Evolutionary conservation across 2,113 vertebrate genomes (phyloP).

Genomic region (Pelecanoides urinatrix): DNA sequence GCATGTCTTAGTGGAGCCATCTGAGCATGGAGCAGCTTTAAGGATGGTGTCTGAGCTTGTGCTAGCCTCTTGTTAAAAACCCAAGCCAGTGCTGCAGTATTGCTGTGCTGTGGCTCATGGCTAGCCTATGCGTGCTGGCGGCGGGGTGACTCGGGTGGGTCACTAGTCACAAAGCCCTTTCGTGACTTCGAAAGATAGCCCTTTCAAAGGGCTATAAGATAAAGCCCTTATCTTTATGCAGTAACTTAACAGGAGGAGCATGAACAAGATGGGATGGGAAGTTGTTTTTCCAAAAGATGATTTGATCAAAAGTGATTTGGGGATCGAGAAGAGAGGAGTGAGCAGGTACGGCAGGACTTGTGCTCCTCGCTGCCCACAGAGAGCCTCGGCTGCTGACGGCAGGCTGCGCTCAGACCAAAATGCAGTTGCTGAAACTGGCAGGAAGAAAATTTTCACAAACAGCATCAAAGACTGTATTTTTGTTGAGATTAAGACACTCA

Average conservation of each 20-base stretch:
- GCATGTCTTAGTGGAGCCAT: rapidly evolving
- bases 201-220: too few species aligned
- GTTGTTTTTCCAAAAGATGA: background rate
- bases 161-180: background rate
- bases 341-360: background rate
- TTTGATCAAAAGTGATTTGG: background rate
- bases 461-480: background rate
- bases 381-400: rapidly evolving
- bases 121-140: background rate
- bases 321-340: background rate
- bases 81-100: background rate
- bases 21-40: background rate
- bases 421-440: background rate
- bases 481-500: background rate
- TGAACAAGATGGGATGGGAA: background rate
- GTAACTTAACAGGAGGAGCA: background rate
- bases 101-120: background rate
- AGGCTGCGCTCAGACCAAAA: background rate
- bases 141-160: rapidly evolving
- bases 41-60: background rate
- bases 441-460: background rate
- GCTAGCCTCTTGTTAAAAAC: background rate
- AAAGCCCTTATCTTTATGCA: rapidly evolving
- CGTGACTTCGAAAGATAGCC: too few species aligned
- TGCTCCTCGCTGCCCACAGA: background rate